Base-by-base conservation (phyloP, 1,140 invertebrate genomes). In the Tetramorium parvispinum region DNA sequence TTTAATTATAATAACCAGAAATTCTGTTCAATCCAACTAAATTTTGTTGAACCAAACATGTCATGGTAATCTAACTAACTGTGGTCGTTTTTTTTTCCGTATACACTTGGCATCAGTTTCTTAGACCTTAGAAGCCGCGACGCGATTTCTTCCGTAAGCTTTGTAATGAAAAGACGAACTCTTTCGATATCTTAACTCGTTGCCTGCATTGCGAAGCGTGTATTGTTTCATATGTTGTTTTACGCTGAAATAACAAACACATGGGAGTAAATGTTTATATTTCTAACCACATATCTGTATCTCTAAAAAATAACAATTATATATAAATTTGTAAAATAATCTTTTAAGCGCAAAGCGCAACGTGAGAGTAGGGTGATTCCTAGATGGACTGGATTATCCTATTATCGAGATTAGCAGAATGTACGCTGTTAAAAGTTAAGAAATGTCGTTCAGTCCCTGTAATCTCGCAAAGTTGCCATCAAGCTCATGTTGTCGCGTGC, bases 231-330 rank as follows among this genome's bases (percentile, higher is more conserved):
- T 21, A 3, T 40, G 24, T 78, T 61, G 57, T 78, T 78, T 78
- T 21, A 65, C 18, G 18, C 46, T 65, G 13, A 77, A 77, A 77
- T 32, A 77, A 24, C 75, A 77, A 77, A 46, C 16, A 63, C 5
- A 5, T 11, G 18, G 11, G 24, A 11, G 11, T 27, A 77, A 77
- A 78, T 77, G 43, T 78, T 32, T 78, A 49, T 65, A 21, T 65
- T 46, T 59, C 40, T 49, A 77, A 46, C 24, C 32, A 65, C 24
- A 40, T 61, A 77, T 2, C 27, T 21, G 18, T 57, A 24, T 18
- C 32, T 13, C n/a, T 75, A 57, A 18, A 59, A 57, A 40, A 24
- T 37, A 57, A 57, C 13, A 49, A 57, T 49, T 49, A 75, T 16
- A 32, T 21, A 8, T 75, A 55, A 76, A 76, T 49, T 51, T 71